Base-by-base conservation (phyloP, 2,888 invertebrate species). In the Neoscelio sp. region DNA sequence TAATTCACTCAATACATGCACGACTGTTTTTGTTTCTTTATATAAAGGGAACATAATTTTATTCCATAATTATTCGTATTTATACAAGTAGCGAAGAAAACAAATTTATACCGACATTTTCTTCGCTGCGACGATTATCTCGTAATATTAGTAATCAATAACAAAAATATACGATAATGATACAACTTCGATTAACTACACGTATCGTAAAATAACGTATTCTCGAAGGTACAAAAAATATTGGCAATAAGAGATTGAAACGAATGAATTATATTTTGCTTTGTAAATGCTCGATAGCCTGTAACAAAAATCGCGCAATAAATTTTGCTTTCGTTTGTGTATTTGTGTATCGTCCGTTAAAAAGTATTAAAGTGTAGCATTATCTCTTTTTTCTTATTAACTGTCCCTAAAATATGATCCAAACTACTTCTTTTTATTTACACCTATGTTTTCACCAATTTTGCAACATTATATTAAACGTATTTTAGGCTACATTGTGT, bases 141-240 rank as follows among this genome's bases (percentile, higher is more conserved):
- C 60, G 67, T 78, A 78, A 73, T 78, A 78, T 78, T 78, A 78
- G 78, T 78, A 78, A 78, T 78, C 78, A 67, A 78, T 78, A 78
- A 78, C 78, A 78, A 78, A 78, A 78, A 78, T 78, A 78, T 78
- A 73, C 73, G 73, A 73, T 78, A 78, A 78, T 73, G 73, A 73
- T 78, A 78, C 73, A 78, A 78, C 78, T 78, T 78, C 65, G 60
- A 52, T 77, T 28, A 65, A 71, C 71, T 77, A 71, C 77, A 60
- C 40, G 54, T 77, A 65, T 44, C 23, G 54, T 78, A 78, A 78
- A 71, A 65, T 65, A 71, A 78, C 71, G 54, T 35, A 78, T 38
- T 20, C 40, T 71, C 70, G 52, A 71, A 71, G 60, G 60, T 71
- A 71, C 65, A 65, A 78, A 71, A 78, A 71, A 78, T 71, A 78